Evolutionary conservation across 1,140 invertebrate genomes (phyloP).

Genomic region (Aphis craccivora): DNA sequence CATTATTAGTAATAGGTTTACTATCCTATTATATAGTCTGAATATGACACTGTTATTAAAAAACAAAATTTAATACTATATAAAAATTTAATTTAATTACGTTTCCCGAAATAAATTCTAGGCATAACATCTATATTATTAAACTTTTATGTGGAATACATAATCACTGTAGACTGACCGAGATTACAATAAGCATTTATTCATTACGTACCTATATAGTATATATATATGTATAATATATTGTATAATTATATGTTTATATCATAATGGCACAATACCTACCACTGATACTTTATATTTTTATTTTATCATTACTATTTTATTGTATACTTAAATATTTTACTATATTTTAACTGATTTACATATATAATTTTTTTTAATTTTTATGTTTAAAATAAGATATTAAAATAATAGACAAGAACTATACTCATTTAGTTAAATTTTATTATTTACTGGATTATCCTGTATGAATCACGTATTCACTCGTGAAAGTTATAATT

Average conservation of each 20-base stretch:
- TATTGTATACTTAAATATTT: neutral
- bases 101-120: neutral
- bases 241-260: neutral
- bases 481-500: neutral
- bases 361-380: neutral
- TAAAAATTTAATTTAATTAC: neutral
- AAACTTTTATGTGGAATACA: neutral
- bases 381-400: neutral
- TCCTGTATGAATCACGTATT: constrained; percentile 14
- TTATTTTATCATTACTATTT: neutral
- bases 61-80: neutral
- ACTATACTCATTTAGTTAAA: neutral
- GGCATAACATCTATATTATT: neutral
- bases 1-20: too few species aligned
- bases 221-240: too few species aligned
- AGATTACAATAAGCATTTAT: neutral
- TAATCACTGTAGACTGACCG: neutral
- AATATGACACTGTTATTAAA: neutral
- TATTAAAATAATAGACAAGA: neutral
- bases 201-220: neutral
- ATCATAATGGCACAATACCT: neutral
- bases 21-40: too few species aligned
- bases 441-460: constrained; percentile 18
- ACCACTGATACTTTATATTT: neutral
- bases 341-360: neutral